phyloP scores from a whole-genome alignment of 2,888 invertebrate species.

The Pandemis corylana region DNA sequence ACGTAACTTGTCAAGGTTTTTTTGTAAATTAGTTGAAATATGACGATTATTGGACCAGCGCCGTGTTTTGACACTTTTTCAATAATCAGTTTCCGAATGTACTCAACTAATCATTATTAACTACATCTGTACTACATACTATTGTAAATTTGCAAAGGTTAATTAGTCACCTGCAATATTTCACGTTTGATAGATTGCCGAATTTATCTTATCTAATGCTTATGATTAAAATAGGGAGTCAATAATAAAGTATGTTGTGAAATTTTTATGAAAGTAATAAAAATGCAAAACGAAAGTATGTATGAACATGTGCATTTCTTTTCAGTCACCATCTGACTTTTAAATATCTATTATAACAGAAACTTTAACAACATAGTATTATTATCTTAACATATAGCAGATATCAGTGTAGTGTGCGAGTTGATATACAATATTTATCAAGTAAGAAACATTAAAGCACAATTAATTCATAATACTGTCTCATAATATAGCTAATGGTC shows the following conservation, averaged over 20 bases:
- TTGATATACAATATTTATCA: not conserved
- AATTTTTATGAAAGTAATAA: not conserved
- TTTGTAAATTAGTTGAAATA: too few relatives aligned
- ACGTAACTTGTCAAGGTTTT: too few relatives aligned
- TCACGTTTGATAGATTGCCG: slow-evolving; percentile 4
- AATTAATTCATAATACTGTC: not conserved
- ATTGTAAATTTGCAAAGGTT: not conserved
- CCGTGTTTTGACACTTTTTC: too few relatives aligned
- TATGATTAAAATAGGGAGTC: not conserved
- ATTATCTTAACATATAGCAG: too few relatives aligned
- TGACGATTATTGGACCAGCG: too few relatives aligned
- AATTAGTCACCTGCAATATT: not conserved
- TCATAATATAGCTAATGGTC: not conserved
- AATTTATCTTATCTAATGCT: slow-evolving; percentile 12
- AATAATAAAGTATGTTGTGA: slow-evolving; percentile 3
- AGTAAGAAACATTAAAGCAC: not conserved
- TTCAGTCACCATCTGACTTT: too few relatives aligned
- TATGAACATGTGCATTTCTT: not conserved
- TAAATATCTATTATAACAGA: too few relatives aligned
- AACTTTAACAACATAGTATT: too few relatives aligned
- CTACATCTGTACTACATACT: not conserved
- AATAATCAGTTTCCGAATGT: too few relatives aligned
- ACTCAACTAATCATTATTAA: too few relatives aligned
- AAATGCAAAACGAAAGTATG: not conserved
- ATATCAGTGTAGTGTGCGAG: too few relatives aligned